Conservation (phyloP, 2,113 vertebrate species). For the Balaeniceps rex region DNA sequence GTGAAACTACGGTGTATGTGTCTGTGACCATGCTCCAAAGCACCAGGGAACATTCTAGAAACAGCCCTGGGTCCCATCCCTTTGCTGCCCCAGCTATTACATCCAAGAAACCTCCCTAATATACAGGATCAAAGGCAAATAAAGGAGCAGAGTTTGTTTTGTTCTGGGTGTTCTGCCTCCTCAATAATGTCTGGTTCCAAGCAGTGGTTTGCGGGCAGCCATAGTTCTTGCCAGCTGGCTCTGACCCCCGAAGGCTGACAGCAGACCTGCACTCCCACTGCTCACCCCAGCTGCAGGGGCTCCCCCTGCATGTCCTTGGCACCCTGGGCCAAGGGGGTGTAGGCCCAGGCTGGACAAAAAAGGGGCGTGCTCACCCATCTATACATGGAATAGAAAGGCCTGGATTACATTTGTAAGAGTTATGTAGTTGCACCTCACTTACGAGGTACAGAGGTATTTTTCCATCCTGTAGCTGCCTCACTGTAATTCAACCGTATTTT, state of each 20-base stretch:
- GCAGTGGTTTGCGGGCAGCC: not conserved
- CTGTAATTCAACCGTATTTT: not conserved
- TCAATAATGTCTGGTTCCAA: not conserved
- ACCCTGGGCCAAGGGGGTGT: not conserved
- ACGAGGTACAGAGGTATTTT: not conserved
- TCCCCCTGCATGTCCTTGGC: not conserved
- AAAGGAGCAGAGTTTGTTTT: not conserved
- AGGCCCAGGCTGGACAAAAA: not conserved
- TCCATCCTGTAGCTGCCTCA: not conserved
- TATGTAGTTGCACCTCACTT: not conserved
- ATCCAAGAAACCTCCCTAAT: not conserved
- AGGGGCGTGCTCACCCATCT: accelerated
- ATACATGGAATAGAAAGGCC: not conserved
- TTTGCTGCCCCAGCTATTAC: not conserved
- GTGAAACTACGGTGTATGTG: not conserved
- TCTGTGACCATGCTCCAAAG: not conserved
- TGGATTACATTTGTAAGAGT: not conserved
- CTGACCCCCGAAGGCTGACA: not conserved
- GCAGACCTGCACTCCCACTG: not conserved
- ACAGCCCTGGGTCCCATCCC: not conserved
- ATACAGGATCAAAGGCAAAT: not conserved
- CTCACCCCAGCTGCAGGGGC: not conserved
- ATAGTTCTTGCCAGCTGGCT: not conserved
- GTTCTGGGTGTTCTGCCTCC: not conserved
- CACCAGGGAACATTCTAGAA: not conserved